Conservation (phyloP, 2,888 invertebrate genomes). For the Clusia tigrina region DNA sequence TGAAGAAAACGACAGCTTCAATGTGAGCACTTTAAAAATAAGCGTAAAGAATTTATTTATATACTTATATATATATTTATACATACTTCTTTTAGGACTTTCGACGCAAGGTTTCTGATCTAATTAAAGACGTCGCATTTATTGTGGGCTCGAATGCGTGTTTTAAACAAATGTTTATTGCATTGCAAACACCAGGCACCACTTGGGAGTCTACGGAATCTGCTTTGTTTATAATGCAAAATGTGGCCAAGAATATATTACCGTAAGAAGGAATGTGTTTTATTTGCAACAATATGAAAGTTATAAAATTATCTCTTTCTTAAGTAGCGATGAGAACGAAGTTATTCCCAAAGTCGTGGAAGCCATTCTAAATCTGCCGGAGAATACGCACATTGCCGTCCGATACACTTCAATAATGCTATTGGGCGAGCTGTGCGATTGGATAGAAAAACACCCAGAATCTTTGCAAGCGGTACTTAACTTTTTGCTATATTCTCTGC, state of each 20-base stretch:
- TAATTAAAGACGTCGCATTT: constrained; percentile 96
- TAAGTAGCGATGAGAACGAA: constrained; percentile 82
- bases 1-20: constrained; percentile 84
- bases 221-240: constrained; percentile 92
- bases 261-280: constrained; percentile 74
- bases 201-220: constrained; percentile 96
- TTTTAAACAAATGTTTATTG: constrained; percentile 88
- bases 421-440: constrained; percentile 91
- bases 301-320: neutral
- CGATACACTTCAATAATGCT: constrained; percentile 86
- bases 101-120: constrained; percentile 85
- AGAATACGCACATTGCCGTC: constrained; percentile 85
- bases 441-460: constrained; percentile 88
- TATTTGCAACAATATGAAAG: neutral
- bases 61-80: constrained; percentile 4
- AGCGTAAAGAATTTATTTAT: neutral
- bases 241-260: constrained; percentile 91
- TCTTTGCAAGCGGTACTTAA: constrained; percentile 83
- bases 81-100: constrained; percentile 69
- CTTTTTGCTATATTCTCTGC: constrained; percentile 78
- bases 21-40: constrained; percentile 63
- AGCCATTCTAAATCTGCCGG: constrained; percentile 86
- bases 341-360: constrained; percentile 93
- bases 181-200: constrained; percentile 74
- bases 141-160: constrained; percentile 92